Percentiles rank a stretch among this genome's conserved stretches.
Evolutionary conservation across 2,113 vertebrate genomes (phyloP).

Genomic region (Gasterosteus aculeatus): DNA sequence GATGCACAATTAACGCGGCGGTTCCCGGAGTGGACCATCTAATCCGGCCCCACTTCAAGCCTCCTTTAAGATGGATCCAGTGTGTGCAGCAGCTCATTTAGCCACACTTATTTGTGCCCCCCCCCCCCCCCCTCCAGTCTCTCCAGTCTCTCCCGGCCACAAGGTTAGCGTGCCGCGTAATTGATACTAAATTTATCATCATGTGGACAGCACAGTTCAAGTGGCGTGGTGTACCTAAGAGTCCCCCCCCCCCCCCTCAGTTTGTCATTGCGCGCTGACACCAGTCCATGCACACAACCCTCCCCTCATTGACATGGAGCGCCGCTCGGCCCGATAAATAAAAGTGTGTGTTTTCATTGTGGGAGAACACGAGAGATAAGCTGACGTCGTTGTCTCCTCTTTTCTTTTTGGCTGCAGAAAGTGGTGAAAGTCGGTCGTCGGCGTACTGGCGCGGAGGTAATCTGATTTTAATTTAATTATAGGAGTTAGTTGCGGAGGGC

Average conservation of each 20-base stretch:
- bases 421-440: constrained; percentile 74
- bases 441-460: constrained; percentile 83
- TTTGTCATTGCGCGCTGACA: constrained; percentile 63
- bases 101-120: constrained; percentile 64
- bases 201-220: constrained; percentile 74
- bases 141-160: constrained; percentile 51
- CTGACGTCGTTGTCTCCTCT: constrained; percentile 36
- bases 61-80: constrained; percentile 70
- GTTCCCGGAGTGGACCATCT: constrained; percentile 62
- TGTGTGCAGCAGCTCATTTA: constrained; percentile 68
- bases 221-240: constrained; percentile 67
- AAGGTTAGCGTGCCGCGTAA: constrained; percentile 76
- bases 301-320: constrained; percentile 67
- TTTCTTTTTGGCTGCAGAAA: constrained; percentile 54
- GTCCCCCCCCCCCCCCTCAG: constrained; percentile 40
- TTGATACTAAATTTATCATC: constrained; percentile 77
- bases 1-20: constrained; percentile 68
- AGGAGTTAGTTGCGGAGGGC: constrained; percentile 80
- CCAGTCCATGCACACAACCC: constrained; percentile 66
- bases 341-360: constrained; percentile 62
- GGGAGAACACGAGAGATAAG: constrained; percentile 71
- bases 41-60: constrained; percentile 63
- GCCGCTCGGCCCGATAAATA: constrained; percentile 67
- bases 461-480: constrained; percentile 88
- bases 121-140: constrained; percentile 56